Evolutionary conservation across 2,113 vertebrate species (phyloP).

Genomic region (Cryptotis parvus): DNA sequence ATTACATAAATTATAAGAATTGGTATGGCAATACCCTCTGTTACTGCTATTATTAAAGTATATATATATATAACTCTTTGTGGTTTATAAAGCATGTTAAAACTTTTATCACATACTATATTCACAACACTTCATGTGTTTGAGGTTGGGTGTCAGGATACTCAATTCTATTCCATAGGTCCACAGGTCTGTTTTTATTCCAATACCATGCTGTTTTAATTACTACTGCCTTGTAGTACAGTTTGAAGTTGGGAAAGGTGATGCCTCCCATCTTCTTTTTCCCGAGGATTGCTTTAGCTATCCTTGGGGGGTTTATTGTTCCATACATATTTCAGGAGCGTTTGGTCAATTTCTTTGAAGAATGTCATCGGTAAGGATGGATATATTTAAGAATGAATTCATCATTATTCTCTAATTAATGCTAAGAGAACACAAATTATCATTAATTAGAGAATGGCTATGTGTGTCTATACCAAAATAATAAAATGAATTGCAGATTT

Average conservation of each 20-base stretch:
- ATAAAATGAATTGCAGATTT: not conserved
- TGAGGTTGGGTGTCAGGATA: too few relatives aligned
- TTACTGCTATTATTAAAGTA: not conserved
- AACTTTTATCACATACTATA: not conserved
- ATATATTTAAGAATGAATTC: not conserved
- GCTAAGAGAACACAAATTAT: not conserved
- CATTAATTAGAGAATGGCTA: not conserved
- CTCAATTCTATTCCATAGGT: too few relatives aligned
- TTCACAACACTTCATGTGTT: not conserved
- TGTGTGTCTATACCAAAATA: not conserved
- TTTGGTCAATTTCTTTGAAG: too few relatives aligned
- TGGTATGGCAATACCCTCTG: not conserved
- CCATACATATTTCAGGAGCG: too few relatives aligned
- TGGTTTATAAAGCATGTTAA: not conserved
- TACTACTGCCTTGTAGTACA: too few relatives aligned
- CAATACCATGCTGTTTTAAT: too few relatives aligned
- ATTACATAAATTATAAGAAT: not conserved
- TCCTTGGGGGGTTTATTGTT: too few relatives aligned
- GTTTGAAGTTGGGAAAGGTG: too few relatives aligned
- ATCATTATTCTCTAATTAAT: constrained; percentile 5
- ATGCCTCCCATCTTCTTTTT: too few relatives aligned
- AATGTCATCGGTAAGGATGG: too few relatives aligned
- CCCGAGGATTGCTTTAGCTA: too few relatives aligned
- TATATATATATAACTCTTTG: not conserved
- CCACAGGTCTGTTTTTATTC: too few relatives aligned